Conservation (phyloP, 2,113 vertebrate species). For the Podiceps cristatus region DNA sequence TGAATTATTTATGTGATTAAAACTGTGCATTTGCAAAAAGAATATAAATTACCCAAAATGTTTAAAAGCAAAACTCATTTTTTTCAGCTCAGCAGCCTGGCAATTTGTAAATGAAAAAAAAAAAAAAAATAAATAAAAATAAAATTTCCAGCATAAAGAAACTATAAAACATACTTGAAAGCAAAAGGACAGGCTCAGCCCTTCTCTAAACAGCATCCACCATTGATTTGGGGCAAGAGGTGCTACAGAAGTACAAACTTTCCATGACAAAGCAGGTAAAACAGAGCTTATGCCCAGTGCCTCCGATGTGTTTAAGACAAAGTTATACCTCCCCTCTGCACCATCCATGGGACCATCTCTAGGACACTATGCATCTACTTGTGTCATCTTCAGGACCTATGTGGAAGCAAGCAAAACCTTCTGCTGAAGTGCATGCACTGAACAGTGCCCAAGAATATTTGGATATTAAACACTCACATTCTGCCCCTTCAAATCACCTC, state of each 20-base stretch:
- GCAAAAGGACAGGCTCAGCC: background rate
- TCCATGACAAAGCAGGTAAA: background rate
- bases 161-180: background rate
- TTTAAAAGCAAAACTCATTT: background rate
- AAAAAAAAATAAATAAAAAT: background rate
- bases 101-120: background rate
- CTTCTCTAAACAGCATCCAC: background rate
- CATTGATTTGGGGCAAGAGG: background rate
- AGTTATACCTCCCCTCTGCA: background rate
- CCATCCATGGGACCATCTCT: rapidly evolving
- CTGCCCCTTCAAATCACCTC: background rate
- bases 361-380: rapidly evolving
- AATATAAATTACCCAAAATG: background rate
- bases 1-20: constrained; percentile 17
- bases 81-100: background rate
- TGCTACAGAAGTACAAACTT: background rate
- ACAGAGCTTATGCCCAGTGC: background rate
- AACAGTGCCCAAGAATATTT: background rate
- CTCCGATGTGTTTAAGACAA: background rate
- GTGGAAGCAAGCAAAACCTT: background rate
- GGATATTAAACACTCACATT: background rate
- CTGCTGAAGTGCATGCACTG: background rate
- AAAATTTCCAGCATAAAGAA: background rate
- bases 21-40: background rate
- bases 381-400: background rate